phyloP scores from a whole-genome alignment of 2,113 vertebrate species.

The Pelmatolapia mariae region DNA sequence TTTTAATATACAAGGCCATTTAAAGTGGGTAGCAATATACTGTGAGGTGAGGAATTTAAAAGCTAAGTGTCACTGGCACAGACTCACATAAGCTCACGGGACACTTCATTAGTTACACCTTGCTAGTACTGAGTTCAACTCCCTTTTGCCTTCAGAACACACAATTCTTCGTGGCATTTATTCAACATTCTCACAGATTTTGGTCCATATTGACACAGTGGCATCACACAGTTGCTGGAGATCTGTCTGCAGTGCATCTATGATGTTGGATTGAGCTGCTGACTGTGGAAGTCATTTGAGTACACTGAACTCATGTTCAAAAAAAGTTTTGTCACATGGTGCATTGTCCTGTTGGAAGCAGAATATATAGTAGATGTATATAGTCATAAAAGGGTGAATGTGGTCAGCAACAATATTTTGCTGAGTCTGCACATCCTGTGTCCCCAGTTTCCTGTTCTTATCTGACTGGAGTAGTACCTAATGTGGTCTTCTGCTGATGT shows the following conservation, averaged over 20 bases:
- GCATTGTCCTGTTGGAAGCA: neutral
- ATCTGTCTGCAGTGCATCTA: neutral
- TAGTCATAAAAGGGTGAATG: rapidly evolving
- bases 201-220: neutral
- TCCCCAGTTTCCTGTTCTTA: neutral
- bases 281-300: rapidly evolving
- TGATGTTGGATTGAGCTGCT: neutral
- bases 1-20: neutral
- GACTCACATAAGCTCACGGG: neutral
- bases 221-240: neutral
- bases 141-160: rapidly evolving
- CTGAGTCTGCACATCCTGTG: neutral
- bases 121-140: neutral
- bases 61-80: neutral
- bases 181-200: neutral
- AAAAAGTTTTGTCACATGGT: neutral
- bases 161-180: rapidly evolving
- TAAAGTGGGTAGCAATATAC: neutral
- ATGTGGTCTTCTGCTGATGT: neutral
- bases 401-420: neutral
- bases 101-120: neutral
- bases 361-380: neutral
- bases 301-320: neutral
- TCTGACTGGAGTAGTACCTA: neutral
- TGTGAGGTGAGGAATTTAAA: neutral